A percentile compares a stretch with the other conserved stretches of the same genome.
Evolutionary conservation across 2,888 invertebrate genomes (phyloP).

Genomic region (Aspidiotus rigidus): DNA sequence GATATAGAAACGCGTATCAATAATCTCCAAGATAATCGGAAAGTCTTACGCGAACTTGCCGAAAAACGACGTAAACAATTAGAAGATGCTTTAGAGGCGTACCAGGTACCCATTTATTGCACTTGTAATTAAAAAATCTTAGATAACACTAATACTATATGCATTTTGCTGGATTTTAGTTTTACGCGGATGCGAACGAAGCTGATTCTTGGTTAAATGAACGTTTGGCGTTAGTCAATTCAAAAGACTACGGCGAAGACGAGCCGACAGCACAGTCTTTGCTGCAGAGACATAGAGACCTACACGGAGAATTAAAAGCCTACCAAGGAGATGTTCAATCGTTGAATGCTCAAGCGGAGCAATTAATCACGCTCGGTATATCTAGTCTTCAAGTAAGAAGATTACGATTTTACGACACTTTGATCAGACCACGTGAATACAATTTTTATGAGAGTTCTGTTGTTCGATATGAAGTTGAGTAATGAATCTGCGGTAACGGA

Average conservation of each 20-base stretch:
- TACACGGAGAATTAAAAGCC: constrained; percentile 80
- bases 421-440: background rate
- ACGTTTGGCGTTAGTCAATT: constrained; percentile 81
- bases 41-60: constrained; percentile 72
- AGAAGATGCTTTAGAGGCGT: constrained; percentile 82
- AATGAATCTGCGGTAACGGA: constrained; percentile 54
- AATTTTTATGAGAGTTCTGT: background rate
- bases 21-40: constrained; percentile 76
- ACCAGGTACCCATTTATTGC: constrained; percentile 53
- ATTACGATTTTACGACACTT: background rate
- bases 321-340: constrained; percentile 78
- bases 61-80: constrained; percentile 63
- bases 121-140: background rate
- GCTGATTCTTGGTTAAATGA: constrained; percentile 96
- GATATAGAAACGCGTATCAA: constrained; percentile 75
- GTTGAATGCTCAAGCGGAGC: constrained; percentile 67
- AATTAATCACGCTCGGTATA: constrained; percentile 66
- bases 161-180: constrained; percentile 45
- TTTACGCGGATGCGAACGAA: constrained; percentile 95
- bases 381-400: constrained; percentile 50
- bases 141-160: too few species aligned
- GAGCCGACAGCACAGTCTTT: constrained; percentile 84
- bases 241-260: constrained; percentile 84
- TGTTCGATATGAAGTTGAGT: too few species aligned
- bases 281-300: constrained; percentile 72